Evolutionary conservation across 2,113 vertebrate genomes (phyloP), one percentile per base, ranked within the genome.

Genomic region (Python bivittatus): DNA sequence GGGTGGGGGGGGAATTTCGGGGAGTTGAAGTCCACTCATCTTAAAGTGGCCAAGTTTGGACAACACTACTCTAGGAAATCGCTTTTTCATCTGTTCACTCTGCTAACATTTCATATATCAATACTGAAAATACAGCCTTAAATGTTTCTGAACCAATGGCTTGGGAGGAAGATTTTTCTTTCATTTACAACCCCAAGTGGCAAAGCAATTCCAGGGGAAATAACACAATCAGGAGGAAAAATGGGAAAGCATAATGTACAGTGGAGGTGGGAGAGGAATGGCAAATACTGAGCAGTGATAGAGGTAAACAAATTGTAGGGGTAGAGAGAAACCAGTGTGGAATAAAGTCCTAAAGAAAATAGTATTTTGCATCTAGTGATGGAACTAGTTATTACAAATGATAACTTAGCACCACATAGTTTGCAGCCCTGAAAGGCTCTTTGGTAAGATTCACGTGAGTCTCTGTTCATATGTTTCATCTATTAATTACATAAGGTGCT

Each of bases 111-210:
- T 94, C 90, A 93, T 48, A 93, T 93, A 96, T 91, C 57, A 72
- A 1, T 84, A 2, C 6, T 8, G 64, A 86, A 93, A 93, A 9
- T 0, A 1, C 68, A 93, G 92, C 48, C 0, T 93, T 94, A 95
- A 96, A 93, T 94, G 91, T 44, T 95, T 95, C 90, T 95, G 93
- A 96, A 96, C 92, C 91, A 95, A 61, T 88, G 60, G 94, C 88
- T 85, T 84, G 64, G 52, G 88, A 95, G 89, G 79, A 6, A 83
- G 54, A 42, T 72, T 88, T 93, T 95, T 96, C 95, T 90, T 13
- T 94, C 84, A 94, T 56, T 92, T 89, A 89, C 92, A 89, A 91
- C 15, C 91, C 61, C 92, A 95, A 96, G 91, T 42, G 86, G 90
- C 90, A 95, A 96, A 96, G 93, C 58, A 95, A 95, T 94, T 94